Evolutionary conservation across 2,113 vertebrate genomes (phyloP).

Genomic region (Proteles cristata): DNA sequence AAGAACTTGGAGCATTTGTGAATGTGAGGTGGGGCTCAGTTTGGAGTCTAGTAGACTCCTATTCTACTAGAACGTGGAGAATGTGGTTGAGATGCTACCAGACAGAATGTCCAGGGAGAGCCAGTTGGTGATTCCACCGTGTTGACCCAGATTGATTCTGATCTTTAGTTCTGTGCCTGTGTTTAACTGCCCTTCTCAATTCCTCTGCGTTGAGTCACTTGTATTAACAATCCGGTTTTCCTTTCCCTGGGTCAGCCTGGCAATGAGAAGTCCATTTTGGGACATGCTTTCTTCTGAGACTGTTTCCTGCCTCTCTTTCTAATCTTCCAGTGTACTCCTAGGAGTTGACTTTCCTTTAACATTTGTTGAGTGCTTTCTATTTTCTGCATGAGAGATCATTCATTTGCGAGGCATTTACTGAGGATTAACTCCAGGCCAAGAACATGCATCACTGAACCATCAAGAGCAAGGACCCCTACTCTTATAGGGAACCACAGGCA

Average conservation of each 20-base stretch:
- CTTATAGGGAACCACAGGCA: neutral
- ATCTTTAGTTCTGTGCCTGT: neutral
- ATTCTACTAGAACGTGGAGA: accelerated
- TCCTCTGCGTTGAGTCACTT: neutral
- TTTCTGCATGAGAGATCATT: neutral
- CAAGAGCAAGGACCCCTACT: neutral
- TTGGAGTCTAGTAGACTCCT: no score
- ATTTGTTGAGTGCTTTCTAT: neutral
- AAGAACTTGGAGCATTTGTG: no score
- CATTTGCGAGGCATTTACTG: neutral
- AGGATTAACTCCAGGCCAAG: neutral
- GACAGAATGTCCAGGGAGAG: neutral
- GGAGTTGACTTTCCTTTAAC: neutral
- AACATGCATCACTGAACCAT: neutral
- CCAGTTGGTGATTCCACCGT: accelerated
- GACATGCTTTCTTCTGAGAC: neutral
- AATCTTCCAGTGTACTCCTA: neutral
- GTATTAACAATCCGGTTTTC: neutral
- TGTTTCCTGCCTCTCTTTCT: neutral
- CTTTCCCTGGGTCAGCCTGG: neutral
- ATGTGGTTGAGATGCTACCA: neutral
- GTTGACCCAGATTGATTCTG: neutral
- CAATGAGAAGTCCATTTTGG: neutral
- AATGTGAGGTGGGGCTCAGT: neutral
- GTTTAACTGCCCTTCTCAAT: neutral